Conservation (phyloP, 2,797 vertebrate species). For the Anabas testudineus region DNA sequence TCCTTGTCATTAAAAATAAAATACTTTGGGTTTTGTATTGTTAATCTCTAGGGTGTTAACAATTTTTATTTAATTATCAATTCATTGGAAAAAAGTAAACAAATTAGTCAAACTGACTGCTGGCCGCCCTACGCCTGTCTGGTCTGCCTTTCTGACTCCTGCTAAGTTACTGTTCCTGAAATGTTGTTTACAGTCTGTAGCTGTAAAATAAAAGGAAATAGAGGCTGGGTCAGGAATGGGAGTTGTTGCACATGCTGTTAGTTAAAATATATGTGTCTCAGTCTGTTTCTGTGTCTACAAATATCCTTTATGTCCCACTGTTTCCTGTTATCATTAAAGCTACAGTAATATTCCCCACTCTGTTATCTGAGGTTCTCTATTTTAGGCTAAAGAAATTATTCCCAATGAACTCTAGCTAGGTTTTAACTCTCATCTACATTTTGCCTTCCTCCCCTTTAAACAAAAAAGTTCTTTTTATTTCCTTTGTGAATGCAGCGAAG, state of each 20-base stretch:
- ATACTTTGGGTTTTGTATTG: neutral
- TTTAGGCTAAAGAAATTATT: constrained; percentile 30
- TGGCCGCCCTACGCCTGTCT: neutral
- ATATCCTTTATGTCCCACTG: constrained; percentile 42
- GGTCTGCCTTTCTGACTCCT: too few relatives aligned
- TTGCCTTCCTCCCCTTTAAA: constrained; percentile 17
- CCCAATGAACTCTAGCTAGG: constrained; percentile 3
- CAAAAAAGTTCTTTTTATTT: constrained; percentile 21
- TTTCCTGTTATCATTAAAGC: constrained; percentile 33
- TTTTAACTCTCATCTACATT: constrained; percentile 20
- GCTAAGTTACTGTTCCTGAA: constrained; percentile 1
- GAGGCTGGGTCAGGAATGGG: neutral
- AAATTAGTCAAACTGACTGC: neutral
- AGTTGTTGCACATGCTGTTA: constrained; percentile 1
- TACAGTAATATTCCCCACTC: constrained; percentile 27
- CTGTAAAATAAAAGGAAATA: constrained; percentile 14
- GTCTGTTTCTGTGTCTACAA: constrained; percentile 14
- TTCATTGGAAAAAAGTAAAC: neutral
- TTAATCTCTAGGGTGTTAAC: neutral
- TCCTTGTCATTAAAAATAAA: neutral
- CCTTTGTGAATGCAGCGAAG: constrained; percentile 26
- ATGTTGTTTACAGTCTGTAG: neutral
- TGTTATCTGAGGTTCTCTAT: constrained; percentile 32
- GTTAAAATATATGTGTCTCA: constrained; percentile 20
- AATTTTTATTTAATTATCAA: neutral